Evolutionary conservation across 1,140 invertebrate species (phyloP).

Genomic region (Oncopodura yosiiana): DNA sequence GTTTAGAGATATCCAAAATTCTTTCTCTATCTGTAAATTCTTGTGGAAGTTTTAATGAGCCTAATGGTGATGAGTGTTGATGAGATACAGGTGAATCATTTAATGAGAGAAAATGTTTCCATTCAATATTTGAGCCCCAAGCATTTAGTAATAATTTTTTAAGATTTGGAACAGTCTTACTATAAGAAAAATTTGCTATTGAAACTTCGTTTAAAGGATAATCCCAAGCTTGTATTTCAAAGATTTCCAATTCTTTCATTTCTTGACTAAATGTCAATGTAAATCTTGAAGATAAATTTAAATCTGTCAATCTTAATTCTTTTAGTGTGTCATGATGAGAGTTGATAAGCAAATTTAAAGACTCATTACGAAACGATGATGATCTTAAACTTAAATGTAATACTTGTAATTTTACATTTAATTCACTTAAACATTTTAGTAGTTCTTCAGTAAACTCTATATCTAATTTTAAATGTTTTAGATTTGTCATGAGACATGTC

Average conservation of each 20-base stretch:
- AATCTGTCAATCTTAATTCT: background rate
- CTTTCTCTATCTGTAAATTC: slow-evolving; percentile 9
- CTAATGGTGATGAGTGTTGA: background rate
- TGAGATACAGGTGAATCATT: background rate
- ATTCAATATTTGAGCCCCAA: slow-evolving; percentile 8
- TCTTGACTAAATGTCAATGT: background rate
- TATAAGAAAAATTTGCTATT: slow-evolving; percentile 9
- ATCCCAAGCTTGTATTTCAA: slow-evolving; percentile 16
- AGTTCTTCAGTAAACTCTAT: background rate
- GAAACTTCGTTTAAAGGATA: background rate
- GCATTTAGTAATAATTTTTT: slow-evolving; percentile 11
- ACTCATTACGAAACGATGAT: background rate
- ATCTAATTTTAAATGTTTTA: slow-evolving; percentile 6
- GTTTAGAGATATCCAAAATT: slow-evolving; percentile 1
- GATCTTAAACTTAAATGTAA: background rate
- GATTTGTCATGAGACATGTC: background rate
- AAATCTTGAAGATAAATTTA: background rate
- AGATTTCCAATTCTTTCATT: background rate
- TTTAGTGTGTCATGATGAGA: background rate
- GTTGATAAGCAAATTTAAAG: background rate
- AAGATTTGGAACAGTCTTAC: slow-evolving; percentile 4
- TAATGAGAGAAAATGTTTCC: slow-evolving; percentile 13
- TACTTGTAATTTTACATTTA: background rate
- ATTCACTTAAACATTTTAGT: background rate
- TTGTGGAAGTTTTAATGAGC: slow-evolving; percentile 9